These are phyloP conservation scores for Dasyurus viverrinus DNA, from an alignment of 2,113 vertebrate species.

Conservation along the genomic window DNA sequence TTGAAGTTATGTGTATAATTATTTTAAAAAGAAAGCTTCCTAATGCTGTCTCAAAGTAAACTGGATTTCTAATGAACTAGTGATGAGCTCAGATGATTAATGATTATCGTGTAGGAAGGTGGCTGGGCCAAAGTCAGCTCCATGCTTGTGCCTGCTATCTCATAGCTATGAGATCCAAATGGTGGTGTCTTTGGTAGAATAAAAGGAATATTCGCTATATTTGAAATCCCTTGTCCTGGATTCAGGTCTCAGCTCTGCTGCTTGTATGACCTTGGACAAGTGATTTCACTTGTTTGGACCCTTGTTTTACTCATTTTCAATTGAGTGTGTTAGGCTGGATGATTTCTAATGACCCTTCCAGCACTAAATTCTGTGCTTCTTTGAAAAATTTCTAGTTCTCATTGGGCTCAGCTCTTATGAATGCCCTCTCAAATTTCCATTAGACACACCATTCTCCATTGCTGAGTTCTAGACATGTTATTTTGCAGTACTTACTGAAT, in stretches of 20 bases:
- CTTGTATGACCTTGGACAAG: not conserved
- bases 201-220: not conserved
- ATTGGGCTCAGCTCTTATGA: not conserved
- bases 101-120: not conserved
- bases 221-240: not conserved
- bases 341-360: not conserved
- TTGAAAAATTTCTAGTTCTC: not conserved
- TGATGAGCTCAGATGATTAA: not conserved
- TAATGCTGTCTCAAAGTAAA: not conserved
- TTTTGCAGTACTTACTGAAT: not conserved
- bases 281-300: not conserved
- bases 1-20: not conserved
- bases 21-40: not conserved
- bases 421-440: conserved; percentile 7
- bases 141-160: not conserved
- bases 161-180: not conserved
- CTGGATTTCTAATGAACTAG: not conserved
- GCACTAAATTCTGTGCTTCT: not conserved
- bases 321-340: not conserved
- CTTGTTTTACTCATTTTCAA: not conserved
- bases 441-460: not conserved
- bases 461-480: not conserved
- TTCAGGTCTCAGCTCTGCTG: not conserved
- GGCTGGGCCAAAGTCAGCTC: not conserved
- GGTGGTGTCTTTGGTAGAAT: not conserved